phyloP scores from a whole-genome alignment of 1,140 invertebrate genomes.

The Pseudomyrmex cubaensis region DNA sequence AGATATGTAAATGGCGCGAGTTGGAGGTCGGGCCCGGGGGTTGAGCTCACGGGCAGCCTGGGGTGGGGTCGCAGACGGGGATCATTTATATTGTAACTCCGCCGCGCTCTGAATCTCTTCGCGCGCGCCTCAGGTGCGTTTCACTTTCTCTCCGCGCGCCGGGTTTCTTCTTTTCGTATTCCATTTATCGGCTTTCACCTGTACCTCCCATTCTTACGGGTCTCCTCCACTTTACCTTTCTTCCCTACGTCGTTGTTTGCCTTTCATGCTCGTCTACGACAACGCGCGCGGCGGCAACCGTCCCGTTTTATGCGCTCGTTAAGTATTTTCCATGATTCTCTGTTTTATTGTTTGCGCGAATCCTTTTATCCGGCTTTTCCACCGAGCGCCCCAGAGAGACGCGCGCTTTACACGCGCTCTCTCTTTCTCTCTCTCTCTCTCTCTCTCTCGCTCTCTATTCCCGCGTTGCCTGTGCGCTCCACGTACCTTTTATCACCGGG shows the following conservation, averaged over 20 bases:
- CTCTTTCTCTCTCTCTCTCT: too few relatives aligned
- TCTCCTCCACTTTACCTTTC: constrained; percentile 24
- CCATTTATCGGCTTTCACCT: constrained; percentile 54
- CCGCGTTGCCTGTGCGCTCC: constrained; percentile 20
- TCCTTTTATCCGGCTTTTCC: constrained; percentile 58
- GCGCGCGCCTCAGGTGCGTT: constrained; percentile 44
- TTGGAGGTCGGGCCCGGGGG: constrained; percentile 50
- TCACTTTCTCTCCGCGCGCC: constrained; percentile 31
- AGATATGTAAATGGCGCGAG: constrained; percentile 81
- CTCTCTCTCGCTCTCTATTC: too few relatives aligned
- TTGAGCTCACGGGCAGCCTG: constrained; percentile 34
- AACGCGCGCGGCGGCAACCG: background rate
- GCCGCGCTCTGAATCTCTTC: constrained; percentile 29
- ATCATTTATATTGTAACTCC: constrained; percentile 79
- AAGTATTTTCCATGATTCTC: constrained; percentile 57
- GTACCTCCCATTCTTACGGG: constrained; percentile 47
- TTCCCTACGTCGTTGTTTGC: constrained; percentile 30
- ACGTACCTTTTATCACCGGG: constrained; percentile 49
- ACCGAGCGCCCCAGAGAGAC: constrained; percentile 16
- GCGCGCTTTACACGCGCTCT: constrained; percentile 27
- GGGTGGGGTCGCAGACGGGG: constrained; percentile 57
- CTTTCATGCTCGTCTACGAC: constrained; percentile 48
- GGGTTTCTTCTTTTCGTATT: constrained; percentile 47
- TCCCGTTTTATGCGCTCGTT: constrained; percentile 59
- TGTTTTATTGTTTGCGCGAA: constrained; percentile 59